Evolutionary conservation across 1,140 invertebrate genomes (phyloP).

Genomic region (Theocolax elegans): DNA sequence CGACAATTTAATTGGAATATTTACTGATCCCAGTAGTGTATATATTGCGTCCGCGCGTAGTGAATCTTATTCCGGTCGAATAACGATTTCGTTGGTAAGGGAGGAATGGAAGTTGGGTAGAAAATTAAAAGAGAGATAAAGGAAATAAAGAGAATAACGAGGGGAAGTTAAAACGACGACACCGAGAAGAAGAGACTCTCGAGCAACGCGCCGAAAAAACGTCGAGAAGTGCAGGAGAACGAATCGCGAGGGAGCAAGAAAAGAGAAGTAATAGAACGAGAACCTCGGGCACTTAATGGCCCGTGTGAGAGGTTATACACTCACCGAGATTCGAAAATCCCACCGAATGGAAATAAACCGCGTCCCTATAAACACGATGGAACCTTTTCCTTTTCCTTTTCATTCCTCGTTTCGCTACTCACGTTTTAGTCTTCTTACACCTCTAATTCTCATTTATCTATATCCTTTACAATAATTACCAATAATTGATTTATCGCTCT

Average conservation of each 20-base stretch:
- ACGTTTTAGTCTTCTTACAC: too few species aligned
- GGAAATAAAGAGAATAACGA: neutral
- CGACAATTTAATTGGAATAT: too few species aligned
- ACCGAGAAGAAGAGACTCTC: neutral
- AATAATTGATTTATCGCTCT: too few species aligned
- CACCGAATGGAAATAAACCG: slow-evolving; percentile 47
- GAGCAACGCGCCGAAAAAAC: neutral
- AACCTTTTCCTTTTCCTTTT: too few species aligned
- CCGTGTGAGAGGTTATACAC: slow-evolving; percentile 43
- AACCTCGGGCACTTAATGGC: slow-evolving; percentile 48
- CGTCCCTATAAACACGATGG: too few species aligned
- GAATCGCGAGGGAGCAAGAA: neutral
- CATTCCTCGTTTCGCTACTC: too few species aligned
- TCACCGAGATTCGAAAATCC: too few species aligned
- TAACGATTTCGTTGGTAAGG: neutral
- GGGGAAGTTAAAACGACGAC: neutral
- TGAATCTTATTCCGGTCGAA: too few species aligned
- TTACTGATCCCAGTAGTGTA: too few species aligned
- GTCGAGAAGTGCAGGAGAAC: neutral
- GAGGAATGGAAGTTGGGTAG: neutral
- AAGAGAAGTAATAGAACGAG: slow-evolving; percentile 37
- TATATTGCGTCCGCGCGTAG: too few species aligned
- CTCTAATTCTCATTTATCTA: too few species aligned
- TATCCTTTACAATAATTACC: too few species aligned
- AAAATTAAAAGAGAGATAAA: neutral